Evolutionary conservation across 2,888 invertebrate genomes (phyloP), one percentile per base, ranked within the genome.

Genomic region (Thecophora atra): DNA sequence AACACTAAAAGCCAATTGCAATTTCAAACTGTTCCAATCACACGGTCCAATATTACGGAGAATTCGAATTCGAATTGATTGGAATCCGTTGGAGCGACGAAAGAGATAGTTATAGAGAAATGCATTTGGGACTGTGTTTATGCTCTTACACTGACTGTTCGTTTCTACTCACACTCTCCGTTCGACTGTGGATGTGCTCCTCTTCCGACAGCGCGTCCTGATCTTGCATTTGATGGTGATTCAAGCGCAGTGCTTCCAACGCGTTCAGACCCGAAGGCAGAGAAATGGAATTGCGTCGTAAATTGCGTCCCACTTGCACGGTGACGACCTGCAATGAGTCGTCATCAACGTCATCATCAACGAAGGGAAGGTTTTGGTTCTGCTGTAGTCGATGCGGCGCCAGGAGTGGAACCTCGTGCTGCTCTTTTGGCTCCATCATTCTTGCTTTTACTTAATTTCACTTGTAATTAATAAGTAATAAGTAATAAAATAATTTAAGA

Each of bases 241-340:
- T 82, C 66, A 91, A 79, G 17, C 90, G 89, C 70, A 91, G 78
- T 8, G 90, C 89, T 78, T 91, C 89, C 83, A 93, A 86, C 69
- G 91, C 90, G 80, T 92, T 91, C 72, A 94, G 87, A 76, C 86
- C 87, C 75, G 89, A 89, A 3, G 94, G 76, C 47, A 76, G 26
- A 3, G 76, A 77, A 60, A 76, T 74, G 3, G 76, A 77, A 56
- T 77, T 77, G 44, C 74, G 71, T 67, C 65, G 66, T 42, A 82
- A 79, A 19, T 74, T 74, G 5, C 78, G 77, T 21, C 76, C 73
- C 44, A 76, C 70, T 58, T 74, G 73, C 1, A 71, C 74, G n/a
- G 70, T 69, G 24, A 74, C 15, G 28, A 75, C 72, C 4, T 73
- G 75, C 0, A 75, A 71, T 37, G 73, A 67, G 62, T 66, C 44